These are phyloP conservation scores for Phymorhynchus buccinoides DNA, from an alignment of 1,140 invertebrate species.

Conservation along the genomic window DNA sequence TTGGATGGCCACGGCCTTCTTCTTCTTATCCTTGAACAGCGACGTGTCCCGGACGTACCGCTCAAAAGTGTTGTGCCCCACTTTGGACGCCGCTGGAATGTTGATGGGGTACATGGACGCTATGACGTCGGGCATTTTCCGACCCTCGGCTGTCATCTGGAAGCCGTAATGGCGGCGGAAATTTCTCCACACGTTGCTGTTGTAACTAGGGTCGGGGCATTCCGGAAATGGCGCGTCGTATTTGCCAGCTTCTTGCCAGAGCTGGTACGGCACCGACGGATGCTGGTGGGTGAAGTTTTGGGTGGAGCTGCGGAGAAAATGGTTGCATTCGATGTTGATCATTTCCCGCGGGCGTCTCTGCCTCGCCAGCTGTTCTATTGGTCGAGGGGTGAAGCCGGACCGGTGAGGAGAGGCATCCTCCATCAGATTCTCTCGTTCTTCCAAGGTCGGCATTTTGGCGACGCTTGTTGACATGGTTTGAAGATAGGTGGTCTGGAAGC, in stretches of 20 bases:
- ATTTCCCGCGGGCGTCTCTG: constrained; percentile 59
- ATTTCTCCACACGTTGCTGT: constrained; percentile 73
- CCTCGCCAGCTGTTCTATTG: constrained; percentile 61
- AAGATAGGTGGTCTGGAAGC: background rate
- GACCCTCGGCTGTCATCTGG: constrained; percentile 60
- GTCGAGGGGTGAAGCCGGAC: constrained; percentile 69
- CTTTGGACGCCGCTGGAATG: constrained; percentile 68
- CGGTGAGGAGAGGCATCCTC: constrained; percentile 47
- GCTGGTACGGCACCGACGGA: constrained; percentile 61
- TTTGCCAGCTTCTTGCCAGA: constrained; percentile 73
- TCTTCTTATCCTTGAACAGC: constrained; percentile 66
- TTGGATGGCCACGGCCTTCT: constrained; percentile 63
- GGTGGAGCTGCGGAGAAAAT: constrained; percentile 62
- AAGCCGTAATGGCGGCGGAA: constrained; percentile 68
- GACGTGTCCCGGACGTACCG: constrained; percentile 68
- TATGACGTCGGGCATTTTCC: constrained; percentile 67
- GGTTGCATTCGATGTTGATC: constrained; percentile 69
- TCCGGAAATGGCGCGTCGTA: constrained; percentile 62
- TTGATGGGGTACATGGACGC: constrained; percentile 71
- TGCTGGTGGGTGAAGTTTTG: constrained; percentile 60
- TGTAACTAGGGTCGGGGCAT: constrained; percentile 66
- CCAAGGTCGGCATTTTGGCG: constrained; percentile 55
- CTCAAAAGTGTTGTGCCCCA: constrained; percentile 69
- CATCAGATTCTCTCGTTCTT: constrained; percentile 66
- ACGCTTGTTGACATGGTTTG: constrained; percentile 8